Evolutionary conservation across 2,888 invertebrate genomes (phyloP), one percentile per base, ranked within the genome.

Genomic region (Clistopyga incitator): DNA sequence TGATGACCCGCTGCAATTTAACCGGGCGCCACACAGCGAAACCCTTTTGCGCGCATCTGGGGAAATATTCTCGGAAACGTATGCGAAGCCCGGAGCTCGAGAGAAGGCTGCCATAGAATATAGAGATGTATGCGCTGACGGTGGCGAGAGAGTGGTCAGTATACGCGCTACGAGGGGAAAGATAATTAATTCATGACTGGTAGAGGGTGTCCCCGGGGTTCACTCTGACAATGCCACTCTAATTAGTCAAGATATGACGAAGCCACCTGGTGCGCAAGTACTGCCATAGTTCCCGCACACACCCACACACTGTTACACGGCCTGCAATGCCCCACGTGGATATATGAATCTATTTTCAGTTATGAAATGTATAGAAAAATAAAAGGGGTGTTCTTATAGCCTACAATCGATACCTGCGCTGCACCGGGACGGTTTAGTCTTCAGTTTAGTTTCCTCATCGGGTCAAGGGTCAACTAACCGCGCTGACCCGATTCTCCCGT

Each of bases 211-310:
- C 86, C 89, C 88, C 81, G 86, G 86, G 88, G 88, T 88, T 86
- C 86, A 86, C 85, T 87, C 86, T 87, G 88, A 90, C 90, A 90
- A 90, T 90, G 89, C 87, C 85, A 84, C 82, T 87, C 89, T 90
- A 91, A 90, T 91, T 90, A 90, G 90, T 90, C 90, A 90, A 90
- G 89, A 91, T 89, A 89, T 89, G 90, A 89, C 88, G 87, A 88
- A 87, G 86, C 88, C 89, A 82, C 72, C 56, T 74, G 76, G 56
- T 72, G 47, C 52, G 61, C 47, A 15, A 15, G 29, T 50, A 68
- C 18, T 18, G 64, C 61, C 78, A 52, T 47, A 79, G 34, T 20
- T 50, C 59, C 70, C 70, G n/a, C 65, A 47, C 38, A 13, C 61
- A 38, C n/a, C n/a, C 65, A 47, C 38, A 13, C 20, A 67, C 67